Conservation (phyloP, 2,888 invertebrate genomes). For the Lepidonotus clava region DNA sequence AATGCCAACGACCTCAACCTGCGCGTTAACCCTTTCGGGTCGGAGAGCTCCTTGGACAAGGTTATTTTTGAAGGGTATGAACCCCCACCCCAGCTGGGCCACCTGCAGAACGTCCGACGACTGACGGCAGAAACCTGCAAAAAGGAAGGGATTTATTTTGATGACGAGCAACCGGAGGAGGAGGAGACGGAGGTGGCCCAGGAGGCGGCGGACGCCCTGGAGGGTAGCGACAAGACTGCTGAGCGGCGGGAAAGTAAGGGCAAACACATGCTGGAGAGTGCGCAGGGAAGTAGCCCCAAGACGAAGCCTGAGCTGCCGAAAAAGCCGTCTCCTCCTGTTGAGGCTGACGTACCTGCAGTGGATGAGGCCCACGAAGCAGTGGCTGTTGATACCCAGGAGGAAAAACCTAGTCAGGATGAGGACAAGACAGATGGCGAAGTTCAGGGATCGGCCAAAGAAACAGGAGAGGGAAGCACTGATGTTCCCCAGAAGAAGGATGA, state of each 20-base stretch:
- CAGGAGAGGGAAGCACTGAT: too few species aligned
- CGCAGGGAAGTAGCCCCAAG: too few species aligned
- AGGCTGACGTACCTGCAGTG: not conserved
- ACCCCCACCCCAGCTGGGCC: conserved; percentile 62
- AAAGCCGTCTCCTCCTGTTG: too few species aligned
- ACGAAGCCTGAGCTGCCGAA: too few species aligned
- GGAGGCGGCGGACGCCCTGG: conserved; percentile 22
- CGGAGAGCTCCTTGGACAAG: conserved; percentile 75
- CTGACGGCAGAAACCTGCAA: conserved; percentile 76
- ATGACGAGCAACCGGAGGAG: conserved; percentile 66
- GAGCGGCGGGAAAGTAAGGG: not conserved
- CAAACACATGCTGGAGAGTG: too few species aligned
- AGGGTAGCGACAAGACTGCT: not conserved
- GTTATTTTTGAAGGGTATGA: conserved; percentile 73
- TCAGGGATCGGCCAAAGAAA: too few species aligned
- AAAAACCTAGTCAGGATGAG: too few species aligned
- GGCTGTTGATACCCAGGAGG: not conserved
- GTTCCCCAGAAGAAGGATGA: not conserved
- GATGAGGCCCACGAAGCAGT: not conserved
- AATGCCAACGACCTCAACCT: conserved; percentile 84
- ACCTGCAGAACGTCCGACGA: conserved; percentile 71
- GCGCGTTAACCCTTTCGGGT: conserved; percentile 85
- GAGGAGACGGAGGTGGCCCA: conserved; percentile 47
- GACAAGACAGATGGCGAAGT: too few species aligned
- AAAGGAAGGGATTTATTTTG: conserved; percentile 78